Base-by-base conservation (phyloP, 2,888 invertebrate species). In the Therioaphis trifolii region DNA sequence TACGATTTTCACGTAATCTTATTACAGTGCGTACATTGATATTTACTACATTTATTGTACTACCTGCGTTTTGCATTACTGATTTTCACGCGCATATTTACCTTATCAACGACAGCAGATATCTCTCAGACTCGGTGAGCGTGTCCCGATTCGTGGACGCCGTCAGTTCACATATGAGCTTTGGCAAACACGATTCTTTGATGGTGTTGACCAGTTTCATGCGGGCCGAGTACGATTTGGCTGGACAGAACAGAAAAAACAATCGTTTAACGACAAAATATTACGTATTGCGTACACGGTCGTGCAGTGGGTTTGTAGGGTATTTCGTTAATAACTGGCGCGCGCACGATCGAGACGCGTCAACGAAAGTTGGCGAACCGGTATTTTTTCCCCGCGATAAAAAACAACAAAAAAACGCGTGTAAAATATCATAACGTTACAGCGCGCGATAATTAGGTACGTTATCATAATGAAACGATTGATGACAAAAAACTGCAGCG, bases 101-200 rank as follows among this genome's bases (percentile, higher is more conserved):
- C 92, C 91, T 91, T 86, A 93, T 91, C 84, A 92, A 89, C 86
- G 91, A 90, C 82, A 93, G 88, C 49, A 92, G 88, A 9, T 91
- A 90, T 87, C 90, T 91, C 87, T 92, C 92, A 86, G 92, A 91
- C 84, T 92, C 91, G 52, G 91, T 91, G 74, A 92, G 88, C 86
- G 91, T 91, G 85, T 92, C 91, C 86, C 91, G 91, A 86, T 91
- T 89, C 27, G 91, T 90, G 27, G 91, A 90, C 21, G 92, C 92
- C 85, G 92, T 92, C 87, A 92, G 88, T 88, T 92, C 92, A 87
- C 92, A 92, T 84, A 92, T 92, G 85, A 92, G 88, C 88, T 92
- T 92, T 5, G 92, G 92, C 80, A 92, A 89, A 87, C 92, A 92
- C 15, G 91, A 91, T 85, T 90, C 92, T 88, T 92, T 92, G 86